A percentile compares a stretch with the other conserved stretches of the same genome.
These are phyloP conservation scores for Tridacna gigas DNA, from an alignment of 2,888 invertebrate species.

Conservation along the genomic window DNA sequence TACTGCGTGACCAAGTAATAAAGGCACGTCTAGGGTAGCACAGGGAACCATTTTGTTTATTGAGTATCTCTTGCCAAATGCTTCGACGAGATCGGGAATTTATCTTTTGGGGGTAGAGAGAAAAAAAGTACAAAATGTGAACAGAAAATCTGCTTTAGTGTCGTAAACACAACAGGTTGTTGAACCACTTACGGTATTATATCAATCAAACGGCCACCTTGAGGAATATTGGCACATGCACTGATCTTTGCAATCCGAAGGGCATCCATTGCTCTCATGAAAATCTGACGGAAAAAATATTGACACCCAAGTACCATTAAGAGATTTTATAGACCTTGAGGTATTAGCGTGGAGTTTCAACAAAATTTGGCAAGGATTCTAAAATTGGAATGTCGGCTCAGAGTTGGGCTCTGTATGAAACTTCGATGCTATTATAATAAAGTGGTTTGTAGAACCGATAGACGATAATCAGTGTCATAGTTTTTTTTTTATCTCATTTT, in stretches of 20 bases:
- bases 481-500: background rate
- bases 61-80: no score
- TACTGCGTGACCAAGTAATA: no score
- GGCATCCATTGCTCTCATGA: background rate
- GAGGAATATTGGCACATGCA: background rate
- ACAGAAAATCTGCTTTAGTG: no score
- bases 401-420: slow-evolving; percentile 1
- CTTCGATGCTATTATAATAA: slow-evolving; percentile 23
- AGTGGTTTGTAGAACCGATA: background rate
- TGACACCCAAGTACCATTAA: slow-evolving; percentile 25
- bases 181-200: background rate
- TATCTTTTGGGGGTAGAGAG: background rate
- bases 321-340: slow-evolving; percentile 16
- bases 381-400: slow-evolving; percentile 11
- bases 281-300: background rate
- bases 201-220: background rate
- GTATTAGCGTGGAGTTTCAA: slow-evolving; percentile 14
- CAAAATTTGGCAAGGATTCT: slow-evolving; percentile 9
- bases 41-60: no score
- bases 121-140: no score
- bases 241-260: background rate
- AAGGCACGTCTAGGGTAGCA: no score
- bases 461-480: slow-evolving; percentile 14
- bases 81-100: background rate
- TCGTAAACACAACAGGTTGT: no score